Evolutionary conservation across 2,113 vertebrate genomes (phyloP).

Genomic region (Cairina moschata): DNA sequence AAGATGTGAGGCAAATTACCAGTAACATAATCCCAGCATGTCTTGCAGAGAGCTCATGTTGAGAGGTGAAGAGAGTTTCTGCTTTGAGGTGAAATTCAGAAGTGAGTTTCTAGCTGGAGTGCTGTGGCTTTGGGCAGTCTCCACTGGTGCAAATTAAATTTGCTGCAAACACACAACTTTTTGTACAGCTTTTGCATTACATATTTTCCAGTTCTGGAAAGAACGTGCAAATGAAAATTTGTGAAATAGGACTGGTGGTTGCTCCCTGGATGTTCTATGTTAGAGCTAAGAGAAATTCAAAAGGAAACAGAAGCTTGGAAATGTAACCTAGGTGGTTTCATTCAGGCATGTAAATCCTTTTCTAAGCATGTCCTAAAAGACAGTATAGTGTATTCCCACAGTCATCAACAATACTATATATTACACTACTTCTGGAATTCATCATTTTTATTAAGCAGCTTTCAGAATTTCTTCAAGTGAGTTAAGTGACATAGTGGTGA

Average conservation of each 20-base stretch:
- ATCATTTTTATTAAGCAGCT: background rate
- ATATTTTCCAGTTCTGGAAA: background rate
- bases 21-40: accelerated
- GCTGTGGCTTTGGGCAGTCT: background rate
- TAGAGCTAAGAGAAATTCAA: background rate
- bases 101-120: background rate
- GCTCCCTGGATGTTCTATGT: background rate
- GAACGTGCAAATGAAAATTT: background rate
- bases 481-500: background rate
- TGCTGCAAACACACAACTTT: background rate
- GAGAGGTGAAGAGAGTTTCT: background rate
- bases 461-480: background rate
- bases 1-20: background rate
- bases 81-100: background rate
- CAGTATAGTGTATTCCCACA: background rate
- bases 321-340: background rate
- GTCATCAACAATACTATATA: background rate
- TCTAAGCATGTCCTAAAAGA: background rate
- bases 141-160: accelerated
- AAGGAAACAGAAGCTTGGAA: background rate
- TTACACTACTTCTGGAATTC: background rate
- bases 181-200: background rate
- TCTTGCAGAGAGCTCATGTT: background rate
- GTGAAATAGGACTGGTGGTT: background rate
- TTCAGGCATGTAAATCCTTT: background rate